Percentiles rank a stretch among this genome's conserved stretches.
phyloP scores from a whole-genome alignment of 2,797 vertebrate genomes.

The Neosilurus hyrtlii region DNA sequence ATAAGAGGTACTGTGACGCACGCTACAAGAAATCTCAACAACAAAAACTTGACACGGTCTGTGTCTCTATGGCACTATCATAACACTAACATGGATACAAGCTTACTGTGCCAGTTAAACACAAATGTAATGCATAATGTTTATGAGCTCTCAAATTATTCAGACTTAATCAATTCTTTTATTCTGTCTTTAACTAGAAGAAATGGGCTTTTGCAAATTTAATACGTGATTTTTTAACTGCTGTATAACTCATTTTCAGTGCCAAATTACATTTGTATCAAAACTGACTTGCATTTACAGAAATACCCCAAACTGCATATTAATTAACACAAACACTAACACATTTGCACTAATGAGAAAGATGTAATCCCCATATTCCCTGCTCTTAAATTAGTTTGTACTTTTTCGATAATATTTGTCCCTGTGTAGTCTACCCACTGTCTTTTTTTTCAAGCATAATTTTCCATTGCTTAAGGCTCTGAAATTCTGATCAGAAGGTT shows the following conservation, averaged over 20 bases:
- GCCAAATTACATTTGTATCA: neutral
- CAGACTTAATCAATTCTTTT: neutral
- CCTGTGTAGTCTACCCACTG: neutral
- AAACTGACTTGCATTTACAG: neutral
- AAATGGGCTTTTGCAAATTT: neutral
- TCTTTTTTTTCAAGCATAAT: no score
- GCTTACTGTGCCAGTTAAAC: neutral
- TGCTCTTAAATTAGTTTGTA: neutral
- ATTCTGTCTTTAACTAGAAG: neutral
- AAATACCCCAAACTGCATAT: neutral
- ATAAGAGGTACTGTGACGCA: no score
- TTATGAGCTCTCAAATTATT: neutral
- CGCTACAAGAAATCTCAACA: no score
- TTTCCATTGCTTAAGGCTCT: neutral
- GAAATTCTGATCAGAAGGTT: neutral
- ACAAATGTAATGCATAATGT: neutral
- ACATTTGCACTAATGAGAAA: neutral
- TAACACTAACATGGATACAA: neutral
- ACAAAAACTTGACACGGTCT: no score
- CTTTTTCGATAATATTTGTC: neutral
- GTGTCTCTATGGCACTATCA: no score
- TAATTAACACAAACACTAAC: slow-evolving; percentile 2
- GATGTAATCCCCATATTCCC: neutral
- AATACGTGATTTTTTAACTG: neutral
- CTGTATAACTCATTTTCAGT: neutral